These are phyloP conservation scores for Trissolcus basalis DNA, from an alignment of 1,140 invertebrate genomes.

Conservation along the genomic window DNA sequence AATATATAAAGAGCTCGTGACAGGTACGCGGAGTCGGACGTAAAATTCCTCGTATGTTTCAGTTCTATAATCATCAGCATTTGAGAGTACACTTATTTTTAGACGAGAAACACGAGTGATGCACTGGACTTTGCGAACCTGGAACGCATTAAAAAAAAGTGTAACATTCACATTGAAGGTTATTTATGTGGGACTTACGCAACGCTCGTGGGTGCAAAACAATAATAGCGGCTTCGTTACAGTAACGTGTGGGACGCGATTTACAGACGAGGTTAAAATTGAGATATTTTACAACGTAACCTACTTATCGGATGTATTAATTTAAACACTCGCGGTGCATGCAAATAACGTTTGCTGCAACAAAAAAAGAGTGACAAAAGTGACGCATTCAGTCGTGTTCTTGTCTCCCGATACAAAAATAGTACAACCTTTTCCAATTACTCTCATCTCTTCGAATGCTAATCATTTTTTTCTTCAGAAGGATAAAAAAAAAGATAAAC, in stretches of 20 bases:
- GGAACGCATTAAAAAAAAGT: constrained; percentile 30
- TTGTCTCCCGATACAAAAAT: no score
- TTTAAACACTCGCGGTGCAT: constrained; percentile 48
- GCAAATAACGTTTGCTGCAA: constrained; percentile 36
- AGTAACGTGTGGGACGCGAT: constrained; percentile 46
- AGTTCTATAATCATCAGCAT: constrained; percentile 10
- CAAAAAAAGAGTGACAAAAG: constrained; percentile 29
- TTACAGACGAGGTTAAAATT: constrained; percentile 56
- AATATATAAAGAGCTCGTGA: constrained; percentile 13
- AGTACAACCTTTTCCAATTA: no score
- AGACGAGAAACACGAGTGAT: constrained; percentile 13
- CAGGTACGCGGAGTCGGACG: neutral
- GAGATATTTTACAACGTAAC: constrained; percentile 60
- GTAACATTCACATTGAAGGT: constrained; percentile 25
- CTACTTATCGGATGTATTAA: constrained; percentile 54
- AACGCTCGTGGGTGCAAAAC: constrained; percentile 42
- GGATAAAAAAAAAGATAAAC: no score
- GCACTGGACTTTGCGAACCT: constrained; percentile 12
- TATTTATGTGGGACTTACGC: constrained; percentile 44
- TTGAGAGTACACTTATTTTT: constrained; percentile 31
- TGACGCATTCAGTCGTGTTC: constrained; percentile 1
- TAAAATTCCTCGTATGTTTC: constrained; percentile 12
- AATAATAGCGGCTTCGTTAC: constrained; percentile 44
- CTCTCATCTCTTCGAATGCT: no score
- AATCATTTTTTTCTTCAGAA: no score